Conservation (phyloP, 2,797 vertebrate species). For the Fratercula arctica region DNA sequence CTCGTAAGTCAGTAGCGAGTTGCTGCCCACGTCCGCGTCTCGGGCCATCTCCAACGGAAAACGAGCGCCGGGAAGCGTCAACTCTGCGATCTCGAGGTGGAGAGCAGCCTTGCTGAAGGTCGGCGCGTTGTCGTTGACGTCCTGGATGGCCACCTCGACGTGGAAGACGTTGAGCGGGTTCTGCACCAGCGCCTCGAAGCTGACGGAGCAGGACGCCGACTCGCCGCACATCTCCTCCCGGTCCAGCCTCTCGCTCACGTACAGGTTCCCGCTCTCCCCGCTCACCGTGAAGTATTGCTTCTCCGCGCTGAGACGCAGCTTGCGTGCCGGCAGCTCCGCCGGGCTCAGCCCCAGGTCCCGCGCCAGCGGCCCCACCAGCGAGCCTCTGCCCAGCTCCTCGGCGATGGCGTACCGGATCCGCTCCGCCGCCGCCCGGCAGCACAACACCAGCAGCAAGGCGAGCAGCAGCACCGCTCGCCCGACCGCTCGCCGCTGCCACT, state of each 20-base stretch:
- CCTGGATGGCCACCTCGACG: constrained; percentile 60
- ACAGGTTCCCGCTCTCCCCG: constrained; percentile 73
- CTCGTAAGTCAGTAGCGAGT: constrained; percentile 52
- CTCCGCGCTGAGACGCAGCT: neutral
- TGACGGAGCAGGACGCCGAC: neutral
- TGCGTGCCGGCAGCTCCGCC: too few species aligned
- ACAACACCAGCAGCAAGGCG: too few species aligned
- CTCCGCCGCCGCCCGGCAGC: too few species aligned
- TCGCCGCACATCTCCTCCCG: too few species aligned
- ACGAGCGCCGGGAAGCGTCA: too few species aligned
- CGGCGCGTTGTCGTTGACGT: constrained; percentile 75
- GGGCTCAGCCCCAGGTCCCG: neutral
- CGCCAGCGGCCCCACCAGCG: too few species aligned
- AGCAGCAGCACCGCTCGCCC: too few species aligned
- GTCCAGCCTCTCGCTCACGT: constrained; percentile 58
- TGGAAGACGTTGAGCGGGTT: constrained; percentile 52
- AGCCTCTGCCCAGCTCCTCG: too few species aligned
- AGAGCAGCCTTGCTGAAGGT: neutral
- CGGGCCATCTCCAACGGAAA: too few species aligned
- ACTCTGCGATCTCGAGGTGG: too few species aligned
- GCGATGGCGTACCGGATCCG: too few species aligned
- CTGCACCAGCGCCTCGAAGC: constrained; percentile 37
- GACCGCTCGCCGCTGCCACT: neutral
- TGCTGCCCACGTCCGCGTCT: neutral
- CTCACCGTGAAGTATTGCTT: constrained; percentile 76